Percentiles rank a stretch among this genome's conserved stretches.
These are phyloP conservation scores for Macrobrachium rosenbergii DNA, from an alignment of 1,140 invertebrate genomes.

Conservation along the genomic window DNA sequence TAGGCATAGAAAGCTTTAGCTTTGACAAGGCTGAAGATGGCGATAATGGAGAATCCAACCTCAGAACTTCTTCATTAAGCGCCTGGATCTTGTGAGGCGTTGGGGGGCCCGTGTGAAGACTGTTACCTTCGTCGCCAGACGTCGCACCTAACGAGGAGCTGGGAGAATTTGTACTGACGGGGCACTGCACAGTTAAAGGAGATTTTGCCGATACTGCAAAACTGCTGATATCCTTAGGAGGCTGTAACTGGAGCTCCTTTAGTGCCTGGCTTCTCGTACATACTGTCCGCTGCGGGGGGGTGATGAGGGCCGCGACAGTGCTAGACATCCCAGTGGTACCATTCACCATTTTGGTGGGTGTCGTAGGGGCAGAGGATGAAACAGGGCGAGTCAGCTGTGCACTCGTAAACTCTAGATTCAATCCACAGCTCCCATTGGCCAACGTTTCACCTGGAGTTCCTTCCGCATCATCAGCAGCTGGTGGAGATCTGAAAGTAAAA, in stretches of 20 bases:
- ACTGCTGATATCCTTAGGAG: slow-evolving; percentile 5
- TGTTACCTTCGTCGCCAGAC: slow-evolving; percentile 47
- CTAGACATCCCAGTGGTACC: background rate
- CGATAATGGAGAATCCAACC: slow-evolving; percentile 62
- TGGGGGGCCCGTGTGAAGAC: slow-evolving; percentile 61
- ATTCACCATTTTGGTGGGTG: slow-evolving; percentile 34
- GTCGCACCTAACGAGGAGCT: slow-evolving; percentile 19
- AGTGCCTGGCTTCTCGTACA: slow-evolving; percentile 55
- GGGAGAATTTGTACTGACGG: slow-evolving; percentile 14
- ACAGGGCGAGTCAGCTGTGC: slow-evolving; percentile 38
- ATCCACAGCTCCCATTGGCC: slow-evolving; percentile 13
- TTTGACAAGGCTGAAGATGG: slow-evolving; percentile 53
- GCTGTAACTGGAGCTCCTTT: slow-evolving; percentile 47
- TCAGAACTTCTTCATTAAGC: slow-evolving; percentile 63
- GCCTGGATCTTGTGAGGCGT: slow-evolving; percentile 67
- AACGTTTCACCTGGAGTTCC: slow-evolving; percentile 23
- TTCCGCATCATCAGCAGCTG: slow-evolving; percentile 54
- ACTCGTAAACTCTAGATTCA: slow-evolving; percentile 21
- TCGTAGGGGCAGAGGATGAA: slow-evolving; percentile 28
- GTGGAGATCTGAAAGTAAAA: slow-evolving; percentile 44
- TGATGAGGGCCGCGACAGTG: background rate
- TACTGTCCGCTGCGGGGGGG: slow-evolving; percentile 42
- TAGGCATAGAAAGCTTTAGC: slow-evolving; percentile 54
- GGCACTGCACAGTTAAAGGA: background rate
- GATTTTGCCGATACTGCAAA: background rate